Base-by-base conservation (phyloP, 2,888 invertebrate genomes). In the Caenorhabditis becei region DNA sequence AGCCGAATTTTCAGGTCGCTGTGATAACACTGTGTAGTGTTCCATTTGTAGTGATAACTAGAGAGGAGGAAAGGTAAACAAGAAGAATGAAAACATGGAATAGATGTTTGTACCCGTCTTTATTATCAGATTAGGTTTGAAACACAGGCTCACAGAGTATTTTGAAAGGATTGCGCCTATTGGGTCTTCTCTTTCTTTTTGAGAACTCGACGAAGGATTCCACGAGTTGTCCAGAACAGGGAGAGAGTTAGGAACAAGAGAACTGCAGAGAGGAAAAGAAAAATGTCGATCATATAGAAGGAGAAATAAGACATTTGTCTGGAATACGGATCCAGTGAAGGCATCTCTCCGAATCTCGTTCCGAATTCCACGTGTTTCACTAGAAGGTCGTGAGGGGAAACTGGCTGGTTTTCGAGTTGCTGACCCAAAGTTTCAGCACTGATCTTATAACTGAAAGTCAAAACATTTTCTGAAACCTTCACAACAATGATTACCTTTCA, bases 301-400 rank as follows among this genome's bases (percentile, higher is more conserved):
- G 69, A 10, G 37, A 58, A 51, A 20, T 58, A 69, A 0, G 59
- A 51, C 69, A 69, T 69, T 35, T 59, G 16, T 7, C 59, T 58
- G 14, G 35, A 69, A 35, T 49, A 49, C 1, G 69, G 69, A 18
- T 69, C 58, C 26, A 69, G 47, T 3, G 69, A 59, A 14, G 59
- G 69, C 26, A 69, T 35, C 32, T 69, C 69, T 14, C 69, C 59
- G 26, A 69, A 74, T 23, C 47, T 26, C 0, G 63, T 54, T 28
- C 65, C 77, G 23, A 77, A 77, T 24, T 53, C 56, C 16, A 56
- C 53, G 49, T 77, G 62, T 26, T 44, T 69, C 16, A 77, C 20
- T 1, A 70, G 49, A n/a, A 47, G 35, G 7, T 77, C 26, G 11
- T 51, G 69, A 18, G 77, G 69, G 18, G 56, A 18, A 14, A 69